phyloP scores from a whole-genome alignment of 2,888 invertebrate species.

The Drosophila formosana region DNA sequence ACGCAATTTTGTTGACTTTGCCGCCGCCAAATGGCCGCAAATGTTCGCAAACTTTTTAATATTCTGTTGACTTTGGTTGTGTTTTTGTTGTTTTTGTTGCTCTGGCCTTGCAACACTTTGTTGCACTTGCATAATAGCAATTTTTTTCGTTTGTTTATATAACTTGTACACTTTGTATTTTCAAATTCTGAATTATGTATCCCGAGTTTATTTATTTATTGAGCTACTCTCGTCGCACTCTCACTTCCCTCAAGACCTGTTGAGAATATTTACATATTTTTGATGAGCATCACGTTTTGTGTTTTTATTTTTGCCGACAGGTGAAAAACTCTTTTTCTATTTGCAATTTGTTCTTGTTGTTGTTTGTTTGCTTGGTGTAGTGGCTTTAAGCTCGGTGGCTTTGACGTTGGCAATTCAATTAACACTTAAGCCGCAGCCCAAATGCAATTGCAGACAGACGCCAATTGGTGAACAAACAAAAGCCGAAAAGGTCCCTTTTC shows the following conservation, averaged over 20 bases:
- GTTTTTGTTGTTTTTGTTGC: slow-evolving; percentile 26
- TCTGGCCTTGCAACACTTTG: slow-evolving; percentile 41
- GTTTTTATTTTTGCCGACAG: too few species aligned
- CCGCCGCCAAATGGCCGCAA: slow-evolving; percentile 63
- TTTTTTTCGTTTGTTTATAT: slow-evolving; percentile 7
- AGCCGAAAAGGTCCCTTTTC: slow-evolving; percentile 38
- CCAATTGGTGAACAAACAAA: slow-evolving; percentile 73
- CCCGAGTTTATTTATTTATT: slow-evolving; percentile 15
- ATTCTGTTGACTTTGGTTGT: slow-evolving; percentile 48
- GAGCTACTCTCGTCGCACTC: slow-evolving; percentile 32
- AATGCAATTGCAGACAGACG: slow-evolving; percentile 62
- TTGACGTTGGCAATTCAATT: slow-evolving; percentile 62
- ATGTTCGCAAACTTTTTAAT: slow-evolving; percentile 29
- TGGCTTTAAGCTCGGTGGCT: slow-evolving; percentile 31
- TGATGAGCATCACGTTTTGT: not conserved
- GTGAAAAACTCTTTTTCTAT: slow-evolving; percentile 8
- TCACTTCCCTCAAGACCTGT: slow-evolving; percentile 42
- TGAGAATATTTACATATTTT: not conserved
- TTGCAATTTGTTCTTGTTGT: slow-evolving; percentile 5
- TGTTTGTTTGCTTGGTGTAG: slow-evolving; percentile 4
- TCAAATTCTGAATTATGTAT: slow-evolving; percentile 12
- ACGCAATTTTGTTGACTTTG: slow-evolving; percentile 71
- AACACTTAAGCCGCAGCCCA: slow-evolving; percentile 68
- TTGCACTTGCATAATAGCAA: slow-evolving; percentile 67
- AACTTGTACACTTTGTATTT: slow-evolving; percentile 12